Base-by-base conservation (phyloP, 2,113 vertebrate species). In the Cyphomyrus discorhynchus region DNA sequence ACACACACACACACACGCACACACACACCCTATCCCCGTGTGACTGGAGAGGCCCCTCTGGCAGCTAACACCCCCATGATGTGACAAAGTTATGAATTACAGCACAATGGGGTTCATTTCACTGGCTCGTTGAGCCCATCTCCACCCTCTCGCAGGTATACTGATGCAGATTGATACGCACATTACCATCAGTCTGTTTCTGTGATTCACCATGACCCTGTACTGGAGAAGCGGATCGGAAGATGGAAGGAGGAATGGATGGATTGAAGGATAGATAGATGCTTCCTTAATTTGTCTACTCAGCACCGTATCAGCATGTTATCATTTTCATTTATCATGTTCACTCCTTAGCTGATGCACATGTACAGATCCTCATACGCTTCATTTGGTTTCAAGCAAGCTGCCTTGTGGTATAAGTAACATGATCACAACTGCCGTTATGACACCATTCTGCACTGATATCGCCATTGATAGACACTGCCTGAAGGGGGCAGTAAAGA, bases 21-120 rank as follows among this genome's bases (percentile, higher is more conserved):
- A 31, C 9, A 31, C 35, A 39, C 74, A 42, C 74, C 1, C 74
- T 2, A 35, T 80, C 31, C 70, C 66, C 31, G 3, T 19, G 35
- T 15, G 70, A 77, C 31, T 77, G 11, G 15, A 24, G 31, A 19
- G 70, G 13, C 13, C 27, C 11, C 35, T 39, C 35, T 77, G 70
- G 6, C 35, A n/a, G 31, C 70, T 77, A 77, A 77, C 70, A 77
- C 70, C 31, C 11, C 70, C 70, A 77, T 1, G 15, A 77, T 39
- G 70, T 77, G 70, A 77, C 70, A 77, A 77, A 77, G 45, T 84
- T 84, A 84, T 45, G 82, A 47, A 46, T 82, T 39, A 84, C n/a
- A 84, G 35, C 82, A 84, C 82, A 47, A 47, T 85, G 24, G 19
- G 39, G 82, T 85, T 49, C 42, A 47, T 85, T 85, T 45, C 21